These are phyloP conservation scores for Bufo gargarizans DNA, from an alignment of 2,113 vertebrate species.

Conservation along the genomic window DNA sequence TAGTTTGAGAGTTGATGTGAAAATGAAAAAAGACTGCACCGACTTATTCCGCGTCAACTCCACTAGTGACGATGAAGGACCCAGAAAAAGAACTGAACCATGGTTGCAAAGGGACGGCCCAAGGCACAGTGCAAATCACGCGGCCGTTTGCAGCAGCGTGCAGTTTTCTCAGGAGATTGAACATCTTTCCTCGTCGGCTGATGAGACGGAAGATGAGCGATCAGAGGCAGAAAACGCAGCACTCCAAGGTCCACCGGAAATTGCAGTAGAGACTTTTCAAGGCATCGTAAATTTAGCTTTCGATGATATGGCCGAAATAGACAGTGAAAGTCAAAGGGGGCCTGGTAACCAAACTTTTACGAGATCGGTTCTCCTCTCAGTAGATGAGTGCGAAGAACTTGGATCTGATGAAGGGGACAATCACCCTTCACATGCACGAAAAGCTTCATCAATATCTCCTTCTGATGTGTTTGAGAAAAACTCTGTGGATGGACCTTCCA, in stretches of 20 bases:
- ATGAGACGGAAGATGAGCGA: constrained; percentile 90
- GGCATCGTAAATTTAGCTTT: constrained; percentile 95
- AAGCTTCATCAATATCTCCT: constrained; percentile 69
- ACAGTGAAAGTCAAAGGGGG: constrained; percentile 75
- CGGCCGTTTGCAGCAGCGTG: constrained; percentile 63
- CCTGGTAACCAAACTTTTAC: constrained; percentile 82
- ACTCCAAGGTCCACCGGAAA: constrained; percentile 68
- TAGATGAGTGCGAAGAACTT: constrained; percentile 97
- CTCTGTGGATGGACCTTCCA: constrained; percentile 66
- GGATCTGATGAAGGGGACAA: constrained; percentile 85
- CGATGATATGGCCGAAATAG: constrained; percentile 86
- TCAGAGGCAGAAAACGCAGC: constrained; percentile 85
- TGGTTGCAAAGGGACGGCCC: constrained; percentile 77
- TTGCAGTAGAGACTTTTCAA: constrained; percentile 80
- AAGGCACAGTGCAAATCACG: constrained; percentile 67
- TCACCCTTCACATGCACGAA: constrained; percentile 70
- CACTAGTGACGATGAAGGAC: constrained; percentile 90
- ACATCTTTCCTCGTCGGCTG: constrained; percentile 88
- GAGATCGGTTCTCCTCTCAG: constrained; percentile 91
- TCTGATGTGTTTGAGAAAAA: constrained; percentile 86
- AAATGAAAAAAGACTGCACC: constrained; percentile 80
- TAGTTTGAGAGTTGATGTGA: constrained; percentile 89
- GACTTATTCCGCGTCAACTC: constrained; percentile 83
- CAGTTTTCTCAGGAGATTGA: constrained; percentile 76
- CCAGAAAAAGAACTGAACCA: constrained; percentile 75